Evolutionary conservation across 2,113 vertebrate genomes (phyloP).

Genomic region (Apteryx mantelli): DNA sequence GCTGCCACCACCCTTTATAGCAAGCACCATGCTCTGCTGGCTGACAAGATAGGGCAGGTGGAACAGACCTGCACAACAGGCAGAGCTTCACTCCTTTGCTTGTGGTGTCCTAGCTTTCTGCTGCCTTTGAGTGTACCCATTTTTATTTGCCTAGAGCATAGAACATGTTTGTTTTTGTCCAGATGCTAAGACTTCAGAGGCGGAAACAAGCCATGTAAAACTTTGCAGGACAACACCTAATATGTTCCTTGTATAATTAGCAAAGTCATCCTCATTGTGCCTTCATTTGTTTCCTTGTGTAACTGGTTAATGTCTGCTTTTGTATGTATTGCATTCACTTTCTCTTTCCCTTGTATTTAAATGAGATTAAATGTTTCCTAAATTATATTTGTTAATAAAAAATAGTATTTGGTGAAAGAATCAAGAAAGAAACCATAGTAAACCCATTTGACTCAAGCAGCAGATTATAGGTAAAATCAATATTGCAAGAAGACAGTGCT

Average conservation of each 20-base stretch:
- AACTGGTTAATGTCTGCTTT: not conserved
- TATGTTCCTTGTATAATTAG: not conserved
- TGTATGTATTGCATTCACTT: not conserved
- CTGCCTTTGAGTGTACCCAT: not conserved
- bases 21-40: rapidly evolving
- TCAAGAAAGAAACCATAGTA: not conserved
- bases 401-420: not conserved
- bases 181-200: not conserved
- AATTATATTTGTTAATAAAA: not conserved
- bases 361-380: not conserved
- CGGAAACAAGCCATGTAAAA: rapidly evolving
- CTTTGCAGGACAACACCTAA: not conserved
- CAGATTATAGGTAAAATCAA: slow-evolving; percentile 25
- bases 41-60: not conserved
- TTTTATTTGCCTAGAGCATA: not conserved
- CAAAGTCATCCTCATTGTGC: not conserved
- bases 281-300: not conserved
- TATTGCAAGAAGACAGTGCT: not conserved
- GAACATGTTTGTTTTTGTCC: not conserved
- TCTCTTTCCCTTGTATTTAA: not conserved
- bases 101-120: rapidly evolving
- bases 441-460: not conserved
- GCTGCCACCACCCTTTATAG: slow-evolving; percentile 49
- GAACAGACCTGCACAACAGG: not conserved
- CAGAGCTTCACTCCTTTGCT: not conserved